phyloP scores from a whole-genome alignment of 2,113 vertebrate species.

The Apodemus speciosus region DNA sequence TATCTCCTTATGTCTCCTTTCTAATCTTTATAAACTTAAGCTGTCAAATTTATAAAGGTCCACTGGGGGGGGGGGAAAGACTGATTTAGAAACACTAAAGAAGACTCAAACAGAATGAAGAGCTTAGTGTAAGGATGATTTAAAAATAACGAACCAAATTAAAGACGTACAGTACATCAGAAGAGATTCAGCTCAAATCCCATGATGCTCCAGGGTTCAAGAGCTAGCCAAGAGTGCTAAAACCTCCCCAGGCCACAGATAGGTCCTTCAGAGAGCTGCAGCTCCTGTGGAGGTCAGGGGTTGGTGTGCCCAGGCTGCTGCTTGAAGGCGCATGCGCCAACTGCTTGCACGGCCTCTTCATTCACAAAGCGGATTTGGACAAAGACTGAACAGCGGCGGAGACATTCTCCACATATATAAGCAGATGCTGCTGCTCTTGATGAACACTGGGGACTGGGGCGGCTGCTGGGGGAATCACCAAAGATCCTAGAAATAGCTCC shows the following conservation, averaged over 20 bases:
- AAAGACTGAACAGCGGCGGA: neutral
- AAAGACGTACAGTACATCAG: neutral
- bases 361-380: neutral
- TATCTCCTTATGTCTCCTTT: neutral
- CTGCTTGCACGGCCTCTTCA: neutral
- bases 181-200: neutral
- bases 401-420: constrained; percentile 70
- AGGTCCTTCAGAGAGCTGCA: neutral
- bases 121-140: neutral
- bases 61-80: neutral
- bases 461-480: neutral
- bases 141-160: neutral
- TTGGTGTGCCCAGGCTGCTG: neutral
- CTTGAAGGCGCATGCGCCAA: neutral
- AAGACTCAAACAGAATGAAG: constrained; percentile 3
- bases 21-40: constrained; percentile 18
- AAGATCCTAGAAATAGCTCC: neutral
- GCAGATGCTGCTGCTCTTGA: neutral
- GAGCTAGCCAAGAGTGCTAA: neutral
- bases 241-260: neutral
- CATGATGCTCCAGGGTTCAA: neutral
- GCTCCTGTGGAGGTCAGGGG: neutral
- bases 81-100: constrained; percentile 21
- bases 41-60: neutral
- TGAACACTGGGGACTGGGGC: neutral